Evolutionary conservation across 2,113 vertebrate species (phyloP), one percentile per base, ranked within the genome.

Genomic region (Callopanchax toddi): DNA sequence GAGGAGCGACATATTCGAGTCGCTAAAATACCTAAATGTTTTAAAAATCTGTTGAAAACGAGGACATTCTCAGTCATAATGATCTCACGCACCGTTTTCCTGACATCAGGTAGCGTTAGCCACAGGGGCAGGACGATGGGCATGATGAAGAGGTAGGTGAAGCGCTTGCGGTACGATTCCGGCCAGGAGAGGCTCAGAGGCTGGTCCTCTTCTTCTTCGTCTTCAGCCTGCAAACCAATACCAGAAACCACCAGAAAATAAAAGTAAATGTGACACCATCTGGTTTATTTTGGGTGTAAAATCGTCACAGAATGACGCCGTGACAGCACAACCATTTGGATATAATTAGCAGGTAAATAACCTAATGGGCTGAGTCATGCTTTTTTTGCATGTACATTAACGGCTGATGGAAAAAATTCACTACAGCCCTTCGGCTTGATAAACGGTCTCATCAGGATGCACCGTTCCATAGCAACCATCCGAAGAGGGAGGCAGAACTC

Each of bases 101-200:
- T 93, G 80, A 96, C 96, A 0, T 97, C 96, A 0, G 96, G 96
- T 44, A 97, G 86, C 16, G 95, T 95, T 5, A 85, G 60, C 96
- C 96, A 97, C 67, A 97, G 85, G 3, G 94, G 95, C 51, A 97
- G 90, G 71, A 96, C 92, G 45, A 97, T 93, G 23, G 96, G 96
- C 0, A 97, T 78, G 32, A 97, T 93, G 0, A 94, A 25, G 62
- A 97, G 92, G 79, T 96, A 97, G 0, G 94, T 96, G 78, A 93
- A 34, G 64, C 92, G 93, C 79, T 97, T 97, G 76, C 93, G 94
- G 55, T 43, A 22, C 0, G 92, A 90, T 53, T 95, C 82, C 1
- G 96, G 96, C 96, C 96, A 97, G 64, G 93, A 91, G 76, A 97
- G 85, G 84, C 93, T 97, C 76, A 97, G 93, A 51, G 96, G 96